Evolutionary conservation across 2,888 invertebrate genomes (phyloP).

Genomic region (Melanostoma mellinum): DNA sequence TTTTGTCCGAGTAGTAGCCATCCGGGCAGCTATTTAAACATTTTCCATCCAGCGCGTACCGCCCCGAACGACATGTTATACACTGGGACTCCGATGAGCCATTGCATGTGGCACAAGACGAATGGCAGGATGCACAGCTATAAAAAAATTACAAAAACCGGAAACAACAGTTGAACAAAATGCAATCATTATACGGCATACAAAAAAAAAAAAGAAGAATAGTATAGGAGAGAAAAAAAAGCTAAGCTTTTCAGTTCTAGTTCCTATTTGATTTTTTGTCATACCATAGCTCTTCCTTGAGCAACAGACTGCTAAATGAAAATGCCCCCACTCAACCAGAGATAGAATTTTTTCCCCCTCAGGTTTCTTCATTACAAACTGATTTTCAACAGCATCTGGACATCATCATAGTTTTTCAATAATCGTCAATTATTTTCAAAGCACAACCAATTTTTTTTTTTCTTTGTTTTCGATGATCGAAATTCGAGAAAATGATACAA

Average conservation of each 20-base stretch:
- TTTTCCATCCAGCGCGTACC: slow-evolving; percentile 87
- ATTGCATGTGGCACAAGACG: slow-evolving; percentile 90
- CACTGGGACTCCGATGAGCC: slow-evolving; percentile 91
- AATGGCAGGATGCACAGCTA: slow-evolving; percentile 90
- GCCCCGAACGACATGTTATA: slow-evolving; percentile 89
- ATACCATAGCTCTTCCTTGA: slow-evolving; percentile 18
- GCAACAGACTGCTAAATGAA: slow-evolving; percentile 11
- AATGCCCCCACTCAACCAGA: slow-evolving; percentile 13
- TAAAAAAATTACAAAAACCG: slow-evolving; percentile 44
- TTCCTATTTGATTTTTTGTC: slow-evolving; percentile 36
- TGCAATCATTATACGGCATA: slow-evolving; percentile 64
- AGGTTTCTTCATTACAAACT: background rate
- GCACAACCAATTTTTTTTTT: background rate
- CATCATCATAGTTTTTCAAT: background rate
- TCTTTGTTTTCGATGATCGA: no score
- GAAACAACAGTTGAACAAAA: slow-evolving; percentile 64
- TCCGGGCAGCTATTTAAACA: slow-evolving; percentile 89
- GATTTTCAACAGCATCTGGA: slow-evolving; percentile 19
- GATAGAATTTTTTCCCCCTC: slow-evolving; percentile 1
- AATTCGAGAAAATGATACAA: no score
- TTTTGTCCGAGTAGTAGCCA: slow-evolving; percentile 89
- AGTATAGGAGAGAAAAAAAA: slow-evolving; percentile 44
- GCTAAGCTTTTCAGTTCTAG: slow-evolving; percentile 18
- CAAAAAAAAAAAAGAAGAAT: slow-evolving; percentile 47
- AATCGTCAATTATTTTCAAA: background rate